These are phyloP conservation scores for Drosophila peninsularis DNA, from an alignment of 2,888 invertebrate genomes.

Conservation along the genomic window DNA sequence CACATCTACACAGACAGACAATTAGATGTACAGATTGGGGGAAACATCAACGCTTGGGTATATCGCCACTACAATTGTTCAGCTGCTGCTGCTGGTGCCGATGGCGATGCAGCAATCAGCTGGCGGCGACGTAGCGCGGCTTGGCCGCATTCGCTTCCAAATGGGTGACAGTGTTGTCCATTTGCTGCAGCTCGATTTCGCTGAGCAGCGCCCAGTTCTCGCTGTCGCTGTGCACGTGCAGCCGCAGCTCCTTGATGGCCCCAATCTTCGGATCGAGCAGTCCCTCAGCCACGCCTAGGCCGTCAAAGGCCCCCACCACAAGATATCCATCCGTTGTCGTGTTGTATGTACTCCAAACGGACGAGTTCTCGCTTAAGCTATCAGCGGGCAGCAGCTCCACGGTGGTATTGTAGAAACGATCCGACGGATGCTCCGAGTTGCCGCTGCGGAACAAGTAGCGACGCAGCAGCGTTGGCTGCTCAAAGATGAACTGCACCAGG, in stretches of 20 bases:
- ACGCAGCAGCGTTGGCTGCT: slow-evolving; percentile 86
- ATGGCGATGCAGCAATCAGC: slow-evolving; percentile 77
- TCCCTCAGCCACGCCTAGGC: slow-evolving; percentile 92
- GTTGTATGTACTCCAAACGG: slow-evolving; percentile 86
- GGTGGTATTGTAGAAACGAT: slow-evolving; percentile 94
- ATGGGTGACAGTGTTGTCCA: slow-evolving; percentile 84
- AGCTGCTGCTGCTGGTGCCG: slow-evolving; percentile 28
- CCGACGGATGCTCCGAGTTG: slow-evolving; percentile 94
- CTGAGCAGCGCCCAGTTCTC: slow-evolving; percentile 96
- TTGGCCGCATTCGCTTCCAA: slow-evolving; percentile 61
- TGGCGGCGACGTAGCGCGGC: slow-evolving; percentile 61
- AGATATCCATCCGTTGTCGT: slow-evolving; percentile 89
- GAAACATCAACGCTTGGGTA: slow-evolving; percentile 22
- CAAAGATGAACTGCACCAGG: slow-evolving; percentile 91
- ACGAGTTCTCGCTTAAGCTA: slow-evolving; percentile 83
- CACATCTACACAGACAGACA: slow-evolving; percentile 37
- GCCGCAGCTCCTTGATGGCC: slow-evolving; percentile 89
- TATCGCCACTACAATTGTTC: slow-evolving; percentile 21
- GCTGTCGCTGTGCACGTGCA: slow-evolving; percentile 92
- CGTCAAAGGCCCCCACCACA: slow-evolving; percentile 91
- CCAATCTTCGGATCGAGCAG: slow-evolving; percentile 88
- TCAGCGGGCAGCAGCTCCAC: slow-evolving; percentile 91
- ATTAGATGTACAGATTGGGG: slow-evolving; percentile 16
- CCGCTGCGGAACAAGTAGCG: slow-evolving; percentile 94
- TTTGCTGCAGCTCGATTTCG: slow-evolving; percentile 87